Percentiles rank a stretch among this genome's conserved stretches.
Evolutionary conservation across 64 coral and sea anemone genomes (phyloP).

Genomic region (Pocillopora damicornis): DNA sequence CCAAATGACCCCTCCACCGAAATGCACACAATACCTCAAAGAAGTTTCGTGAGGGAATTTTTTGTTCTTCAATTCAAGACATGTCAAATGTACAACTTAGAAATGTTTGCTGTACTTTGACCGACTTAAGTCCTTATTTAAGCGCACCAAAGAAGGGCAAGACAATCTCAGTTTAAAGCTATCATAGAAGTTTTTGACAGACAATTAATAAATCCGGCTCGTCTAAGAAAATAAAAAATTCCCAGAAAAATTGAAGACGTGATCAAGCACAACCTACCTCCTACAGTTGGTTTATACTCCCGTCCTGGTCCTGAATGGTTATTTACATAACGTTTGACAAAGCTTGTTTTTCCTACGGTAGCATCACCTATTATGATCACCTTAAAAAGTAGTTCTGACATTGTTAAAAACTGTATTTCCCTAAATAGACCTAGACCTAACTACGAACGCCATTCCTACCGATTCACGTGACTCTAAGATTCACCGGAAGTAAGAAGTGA

Average conservation of each 20-base stretch:
- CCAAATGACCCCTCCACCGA: too few relatives aligned
- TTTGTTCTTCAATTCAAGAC: too few relatives aligned
- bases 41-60: too few relatives aligned
- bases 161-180: too few relatives aligned
- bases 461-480: slow-evolving; percentile 52
- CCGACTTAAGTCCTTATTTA: too few relatives aligned
- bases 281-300: slow-evolving; percentile 87
- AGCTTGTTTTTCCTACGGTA: slow-evolving; percentile 88
- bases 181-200: too few relatives aligned
- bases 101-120: too few relatives aligned
- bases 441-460: neutral
- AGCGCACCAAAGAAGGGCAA: too few relatives aligned
- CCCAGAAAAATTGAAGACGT: neutral
- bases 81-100: too few relatives aligned
- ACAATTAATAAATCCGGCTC: too few relatives aligned
- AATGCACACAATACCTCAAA: too few relatives aligned
- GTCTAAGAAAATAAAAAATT: neutral
- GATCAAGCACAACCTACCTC: slow-evolving; percentile 50
- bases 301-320: slow-evolving; percentile 38
- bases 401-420: neutral
- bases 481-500: too few relatives aligned
- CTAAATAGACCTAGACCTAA: neutral
- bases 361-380: slow-evolving; percentile 92
- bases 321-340: slow-evolving; percentile 82
- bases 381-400: slow-evolving; percentile 95